These are phyloP conservation scores for Temnothorax longispinosus DNA, from an alignment of 1,140 invertebrate genomes.

Conservation along the genomic window DNA sequence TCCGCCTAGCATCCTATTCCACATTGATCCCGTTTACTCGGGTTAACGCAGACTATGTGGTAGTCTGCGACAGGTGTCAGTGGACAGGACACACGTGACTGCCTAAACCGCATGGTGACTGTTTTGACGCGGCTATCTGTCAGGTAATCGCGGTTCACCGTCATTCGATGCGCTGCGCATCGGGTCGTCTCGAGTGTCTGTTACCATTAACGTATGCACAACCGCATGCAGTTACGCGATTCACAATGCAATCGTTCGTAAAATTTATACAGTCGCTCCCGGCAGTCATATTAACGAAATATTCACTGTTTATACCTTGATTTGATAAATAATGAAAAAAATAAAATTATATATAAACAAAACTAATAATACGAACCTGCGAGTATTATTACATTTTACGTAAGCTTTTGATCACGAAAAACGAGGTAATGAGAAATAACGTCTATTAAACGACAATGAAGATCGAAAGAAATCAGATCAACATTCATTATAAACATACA, in stretches of 20 bases:
- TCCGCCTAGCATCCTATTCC: constrained; percentile 11
- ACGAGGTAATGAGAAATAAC: not conserved
- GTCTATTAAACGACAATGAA: not conserved
- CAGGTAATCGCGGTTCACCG: constrained; percentile 71
- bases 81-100: constrained; percentile 64
- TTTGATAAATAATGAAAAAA: not conserved
- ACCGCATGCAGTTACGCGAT: constrained; percentile 19
- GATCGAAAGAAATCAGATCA: not conserved
- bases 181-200: constrained; percentile 37
- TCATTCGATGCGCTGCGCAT: constrained; percentile 54
- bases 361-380: not conserved
- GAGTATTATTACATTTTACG: not conserved
- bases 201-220: constrained; percentile 25
- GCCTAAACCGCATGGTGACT: constrained; percentile 56
- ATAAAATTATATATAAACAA: not conserved
- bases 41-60: constrained; percentile 3
- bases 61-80: constrained; percentile 71
- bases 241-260: constrained; percentile 28
- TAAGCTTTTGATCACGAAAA: not conserved
- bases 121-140: constrained; percentile 75
- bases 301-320: not conserved
- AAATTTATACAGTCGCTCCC: constrained; percentile 1
- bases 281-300: not conserved
- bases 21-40: constrained; percentile 42
- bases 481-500: not conserved